Evolutionary conservation across 2,113 vertebrate species (phyloP).

Genomic region (Plestiodon gilberti): DNA sequence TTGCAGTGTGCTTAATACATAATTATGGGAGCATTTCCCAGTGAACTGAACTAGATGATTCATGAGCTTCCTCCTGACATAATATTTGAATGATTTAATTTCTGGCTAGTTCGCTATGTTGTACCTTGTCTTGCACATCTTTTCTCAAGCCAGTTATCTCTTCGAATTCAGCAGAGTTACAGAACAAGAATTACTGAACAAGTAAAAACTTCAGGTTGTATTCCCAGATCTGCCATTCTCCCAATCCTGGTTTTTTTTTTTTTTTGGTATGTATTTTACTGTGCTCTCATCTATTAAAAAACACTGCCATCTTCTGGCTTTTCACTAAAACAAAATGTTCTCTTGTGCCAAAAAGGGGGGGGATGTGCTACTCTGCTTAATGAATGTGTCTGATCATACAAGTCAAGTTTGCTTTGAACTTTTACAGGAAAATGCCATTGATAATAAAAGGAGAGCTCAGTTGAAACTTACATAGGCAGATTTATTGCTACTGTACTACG

Average conservation of each 20-base stretch:
- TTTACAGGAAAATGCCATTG: conserved; percentile 67
- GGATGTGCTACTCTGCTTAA: conserved; percentile 34
- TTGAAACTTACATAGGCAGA: conserved; percentile 51
- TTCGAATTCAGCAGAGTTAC: background rate
- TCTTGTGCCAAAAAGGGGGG: background rate
- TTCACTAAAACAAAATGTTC: background rate
- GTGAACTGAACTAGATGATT: background rate
- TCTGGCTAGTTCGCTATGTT: conserved; percentile 15
- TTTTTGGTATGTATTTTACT: too few species aligned
- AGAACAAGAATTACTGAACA: conserved; percentile 5
- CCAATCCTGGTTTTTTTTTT: background rate
- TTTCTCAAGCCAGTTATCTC: conserved; percentile 7
- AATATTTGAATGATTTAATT: conserved; percentile 15
- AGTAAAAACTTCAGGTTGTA: conserved; percentile 16
- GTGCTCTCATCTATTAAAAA: conserved; percentile 58
- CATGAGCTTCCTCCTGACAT: background rate
- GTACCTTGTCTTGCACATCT: background rate
- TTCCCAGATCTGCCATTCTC: background rate
- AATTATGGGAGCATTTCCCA: background rate
- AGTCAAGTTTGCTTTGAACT: conserved; percentile 59
- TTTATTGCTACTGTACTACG: conserved; percentile 40
- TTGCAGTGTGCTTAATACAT: background rate
- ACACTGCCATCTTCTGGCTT: conserved; percentile 76
- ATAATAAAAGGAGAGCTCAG: conserved; percentile 57
- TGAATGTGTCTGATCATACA: conserved; percentile 46